Conservation (phyloP, 2,888 invertebrate species). For the Platerodrilus igneus region DNA sequence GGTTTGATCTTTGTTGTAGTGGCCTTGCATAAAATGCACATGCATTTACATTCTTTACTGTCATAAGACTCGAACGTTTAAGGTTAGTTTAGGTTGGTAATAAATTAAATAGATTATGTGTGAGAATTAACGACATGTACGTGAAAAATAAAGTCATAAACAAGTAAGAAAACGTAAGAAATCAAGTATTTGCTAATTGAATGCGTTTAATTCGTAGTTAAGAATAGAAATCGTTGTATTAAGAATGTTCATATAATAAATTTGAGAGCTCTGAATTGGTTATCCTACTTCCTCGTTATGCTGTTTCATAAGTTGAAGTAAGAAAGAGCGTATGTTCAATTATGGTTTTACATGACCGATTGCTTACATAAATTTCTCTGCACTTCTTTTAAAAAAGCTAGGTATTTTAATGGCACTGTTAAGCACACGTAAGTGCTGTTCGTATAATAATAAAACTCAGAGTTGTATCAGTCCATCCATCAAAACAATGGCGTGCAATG, state of each 20-base stretch:
- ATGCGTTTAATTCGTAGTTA: constrained; percentile 30
- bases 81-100: neutral
- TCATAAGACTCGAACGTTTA: constrained; percentile 5
- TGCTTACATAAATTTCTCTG: constrained; percentile 18
- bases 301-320: constrained; percentile 5
- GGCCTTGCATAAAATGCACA: constrained; percentile 28
- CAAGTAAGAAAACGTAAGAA: constrained; percentile 25
- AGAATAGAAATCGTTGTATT: constrained; percentile 35
- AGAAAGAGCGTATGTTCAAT: constrained; percentile 12
- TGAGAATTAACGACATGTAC: constrained; percentile 9
- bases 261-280: constrained; percentile 13
- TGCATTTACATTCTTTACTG: constrained; percentile 6
- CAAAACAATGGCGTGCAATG: no score
- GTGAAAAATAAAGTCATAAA: constrained; percentile 27
- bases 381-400: constrained; percentile 7
- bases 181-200: constrained; percentile 32
- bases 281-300: constrained; percentile 11
- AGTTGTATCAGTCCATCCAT: no score
- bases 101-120: neutral
- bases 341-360: constrained; percentile 13
- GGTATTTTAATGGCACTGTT: constrained; percentile 15
- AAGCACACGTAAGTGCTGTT: constrained; percentile 1
- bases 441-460: no score
- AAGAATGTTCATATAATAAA: constrained; percentile 25
- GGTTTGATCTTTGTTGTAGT: constrained; percentile 21